Percentiles rank a stretch among this genome's conserved stretches.
Conservation (phyloP, 2,113 vertebrate species). For the Chascanopsetta lugubris region DNA sequence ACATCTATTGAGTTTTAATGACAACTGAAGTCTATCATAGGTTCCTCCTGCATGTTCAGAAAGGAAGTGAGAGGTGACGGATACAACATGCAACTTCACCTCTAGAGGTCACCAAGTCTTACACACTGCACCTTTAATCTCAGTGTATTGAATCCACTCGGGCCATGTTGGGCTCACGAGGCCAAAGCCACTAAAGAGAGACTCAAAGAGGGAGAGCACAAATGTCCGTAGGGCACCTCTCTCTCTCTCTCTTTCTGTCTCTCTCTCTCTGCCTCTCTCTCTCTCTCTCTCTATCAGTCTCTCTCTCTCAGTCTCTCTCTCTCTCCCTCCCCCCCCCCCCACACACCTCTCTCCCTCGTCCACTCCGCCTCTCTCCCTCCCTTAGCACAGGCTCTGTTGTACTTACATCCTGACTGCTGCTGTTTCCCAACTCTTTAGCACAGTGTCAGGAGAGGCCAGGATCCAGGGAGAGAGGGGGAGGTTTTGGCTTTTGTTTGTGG, state of each 20-base stretch:
- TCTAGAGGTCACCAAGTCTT: too few species aligned
- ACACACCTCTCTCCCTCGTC: too few species aligned
- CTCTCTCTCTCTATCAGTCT: slow-evolving; percentile 23
- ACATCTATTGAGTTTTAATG: too few species aligned
- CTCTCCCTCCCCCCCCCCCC: slow-evolving; percentile 42
- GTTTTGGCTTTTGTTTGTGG: slow-evolving; percentile 9
- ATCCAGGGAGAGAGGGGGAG: slow-evolving; percentile 7
- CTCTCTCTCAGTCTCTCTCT: slow-evolving; percentile 30
- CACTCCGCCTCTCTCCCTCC: slow-evolving; percentile 6
- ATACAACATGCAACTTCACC: too few species aligned
- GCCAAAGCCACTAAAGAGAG: slow-evolving; percentile 59
- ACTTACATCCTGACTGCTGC: slow-evolving; percentile 48
- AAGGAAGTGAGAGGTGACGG: too few species aligned
- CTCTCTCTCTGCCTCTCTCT: slow-evolving; percentile 7
- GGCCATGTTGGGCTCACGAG: slow-evolving; percentile 43
- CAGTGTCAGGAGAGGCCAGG: slow-evolving; percentile 6
- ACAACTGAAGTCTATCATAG: too few species aligned
- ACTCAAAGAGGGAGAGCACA: slow-evolving; percentile 56
- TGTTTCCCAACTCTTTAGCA: slow-evolving; percentile 18
- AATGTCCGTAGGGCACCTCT: slow-evolving; percentile 61
- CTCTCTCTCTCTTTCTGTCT: slow-evolving; percentile 14
- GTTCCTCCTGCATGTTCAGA: too few species aligned
- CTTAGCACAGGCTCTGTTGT: slow-evolving; percentile 16
- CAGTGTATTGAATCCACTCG: neutral
- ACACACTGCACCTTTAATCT: too few species aligned